Conservation (phyloP, 2,888 invertebrate genomes). For the Arrhopalites spinosus region DNA sequence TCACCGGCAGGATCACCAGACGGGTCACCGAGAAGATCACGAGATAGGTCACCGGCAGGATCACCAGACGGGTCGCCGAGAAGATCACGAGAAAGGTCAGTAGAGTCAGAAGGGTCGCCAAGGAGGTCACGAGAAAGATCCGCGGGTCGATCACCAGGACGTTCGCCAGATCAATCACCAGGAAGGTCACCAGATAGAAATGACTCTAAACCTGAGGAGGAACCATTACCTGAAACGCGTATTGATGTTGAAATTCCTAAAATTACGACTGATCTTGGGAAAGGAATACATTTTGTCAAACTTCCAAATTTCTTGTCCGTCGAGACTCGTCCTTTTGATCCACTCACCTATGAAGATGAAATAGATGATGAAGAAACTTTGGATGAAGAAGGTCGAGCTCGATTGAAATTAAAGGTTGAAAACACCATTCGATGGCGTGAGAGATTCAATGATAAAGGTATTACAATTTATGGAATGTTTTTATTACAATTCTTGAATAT, state of each 20-base stretch:
- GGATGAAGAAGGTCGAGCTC: slow-evolving; percentile 95
- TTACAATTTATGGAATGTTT: no score
- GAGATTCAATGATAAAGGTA: slow-evolving; percentile 76
- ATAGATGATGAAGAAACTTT: slow-evolving; percentile 97
- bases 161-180: no score
- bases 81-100: no score
- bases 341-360: slow-evolving; percentile 95
- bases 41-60: no score
- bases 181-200: no score
- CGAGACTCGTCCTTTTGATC: slow-evolving; percentile 94
- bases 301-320: slow-evolving; percentile 98
- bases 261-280: slow-evolving; percentile 89
- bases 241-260: slow-evolving; percentile 97
- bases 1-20: no score
- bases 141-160: no score
- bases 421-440: slow-evolving; percentile 97
- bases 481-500: no score
- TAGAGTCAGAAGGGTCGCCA: no score
- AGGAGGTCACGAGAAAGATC: no score
- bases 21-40: no score
- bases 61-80: no score
- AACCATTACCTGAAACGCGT: slow-evolving; percentile 85
- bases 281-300: slow-evolving; percentile 93
- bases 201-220: slow-evolving; percentile 69
- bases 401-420: slow-evolving; percentile 90